Percentiles rank a stretch among this genome's conserved stretches.
Evolutionary conservation across 2,888 invertebrate genomes (phyloP).

Genomic region (Tenthredo distinguenda): DNA sequence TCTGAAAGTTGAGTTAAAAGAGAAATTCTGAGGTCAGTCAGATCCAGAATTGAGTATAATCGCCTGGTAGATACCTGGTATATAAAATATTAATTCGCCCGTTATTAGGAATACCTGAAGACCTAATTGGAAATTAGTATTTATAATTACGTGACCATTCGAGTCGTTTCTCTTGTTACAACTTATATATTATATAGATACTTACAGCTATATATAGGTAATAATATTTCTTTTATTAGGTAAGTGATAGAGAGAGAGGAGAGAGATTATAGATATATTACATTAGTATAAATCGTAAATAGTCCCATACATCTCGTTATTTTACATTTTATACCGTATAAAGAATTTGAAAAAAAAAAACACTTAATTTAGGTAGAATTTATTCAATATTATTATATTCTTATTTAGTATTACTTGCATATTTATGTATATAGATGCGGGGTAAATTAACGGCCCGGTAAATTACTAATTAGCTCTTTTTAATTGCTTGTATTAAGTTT

Average conservation of each 20-base stretch:
- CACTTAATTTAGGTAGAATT: neutral
- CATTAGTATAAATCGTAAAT: no score
- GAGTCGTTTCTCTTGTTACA: neutral
- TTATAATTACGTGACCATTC: constrained; percentile 20
- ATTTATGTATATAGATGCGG: neutral
- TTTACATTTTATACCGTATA: no score
- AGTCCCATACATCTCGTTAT: no score
- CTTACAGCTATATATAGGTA: neutral
- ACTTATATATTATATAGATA: neutral
- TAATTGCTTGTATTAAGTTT: neutral
- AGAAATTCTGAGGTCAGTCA: constrained; percentile 4
- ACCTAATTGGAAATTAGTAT: neutral
- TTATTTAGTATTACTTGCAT: neutral
- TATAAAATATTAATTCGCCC: neutral
- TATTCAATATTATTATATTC: neutral
- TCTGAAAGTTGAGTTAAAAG: neutral
- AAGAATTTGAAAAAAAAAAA: no score
- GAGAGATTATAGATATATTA: no score
- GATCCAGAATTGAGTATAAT: neutral
- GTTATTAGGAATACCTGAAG: constrained; percentile 2
- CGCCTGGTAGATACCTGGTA: neutral
- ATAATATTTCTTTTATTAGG: neutral
- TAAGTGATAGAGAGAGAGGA: neutral
- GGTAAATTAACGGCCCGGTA: constrained; percentile 11
- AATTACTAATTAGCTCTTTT: neutral